These are phyloP conservation scores for Meandrina meandrites DNA, from an alignment of 92 coral and sea anemone species.

Conservation along the genomic window DNA sequence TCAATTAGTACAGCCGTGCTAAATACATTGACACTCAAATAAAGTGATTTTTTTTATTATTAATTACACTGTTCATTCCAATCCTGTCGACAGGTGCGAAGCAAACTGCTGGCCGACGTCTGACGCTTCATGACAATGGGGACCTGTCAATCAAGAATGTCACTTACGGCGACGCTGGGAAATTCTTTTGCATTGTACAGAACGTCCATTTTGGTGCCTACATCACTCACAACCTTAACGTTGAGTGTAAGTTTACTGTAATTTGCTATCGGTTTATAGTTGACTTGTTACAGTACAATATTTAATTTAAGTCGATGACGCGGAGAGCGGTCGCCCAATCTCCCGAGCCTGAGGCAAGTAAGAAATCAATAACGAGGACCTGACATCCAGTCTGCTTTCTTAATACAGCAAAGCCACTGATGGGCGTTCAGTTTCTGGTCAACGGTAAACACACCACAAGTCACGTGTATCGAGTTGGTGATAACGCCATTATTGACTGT, in stretches of 20 bases:
- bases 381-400: neutral
- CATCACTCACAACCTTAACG: conserved; percentile 29
- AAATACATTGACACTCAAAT: too few species aligned
- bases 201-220: conserved; percentile 29
- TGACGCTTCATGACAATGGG: conserved; percentile 37
- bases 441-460: conserved; percentile 43
- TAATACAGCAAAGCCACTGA: conserved; percentile 38
- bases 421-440: conserved; percentile 36
- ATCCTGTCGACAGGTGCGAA: conserved; percentile 11
- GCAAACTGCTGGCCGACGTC: conserved; percentile 16
- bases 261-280: neutral
- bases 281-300: too few species aligned
- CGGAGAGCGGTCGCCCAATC: neutral
- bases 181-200: conserved; percentile 38
- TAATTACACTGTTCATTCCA: neutral
- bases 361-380: neutral
- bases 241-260: conserved; percentile 37
- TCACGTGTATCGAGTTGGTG: conserved; percentile 48
- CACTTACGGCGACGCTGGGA: conserved; percentile 35
- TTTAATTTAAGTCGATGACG: too few species aligned
- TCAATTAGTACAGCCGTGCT: too few species aligned
- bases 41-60: too few species aligned
- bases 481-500: conserved; percentile 47
- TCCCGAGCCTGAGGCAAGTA: neutral
- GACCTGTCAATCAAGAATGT: conserved; percentile 38